These are phyloP conservation scores for Phenganax stokvisi DNA, from an alignment of 92 coral and sea anemone genomes.

Conservation along the genomic window DNA sequence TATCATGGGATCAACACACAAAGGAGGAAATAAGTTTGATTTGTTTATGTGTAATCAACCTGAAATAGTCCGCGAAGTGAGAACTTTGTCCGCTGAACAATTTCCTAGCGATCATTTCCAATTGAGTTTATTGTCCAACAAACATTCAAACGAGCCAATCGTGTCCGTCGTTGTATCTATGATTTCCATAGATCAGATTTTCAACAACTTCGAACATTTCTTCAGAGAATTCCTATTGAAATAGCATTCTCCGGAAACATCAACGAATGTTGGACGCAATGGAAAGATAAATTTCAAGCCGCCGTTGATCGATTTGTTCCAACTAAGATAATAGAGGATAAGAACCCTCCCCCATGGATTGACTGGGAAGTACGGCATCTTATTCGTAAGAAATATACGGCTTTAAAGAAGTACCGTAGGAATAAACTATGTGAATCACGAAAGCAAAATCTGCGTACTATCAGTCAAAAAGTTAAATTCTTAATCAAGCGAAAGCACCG, in stretches of 20 bases:
- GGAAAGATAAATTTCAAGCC: conserved; percentile 42
- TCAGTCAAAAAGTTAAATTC: conserved; percentile 35
- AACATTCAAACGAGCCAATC: conserved; percentile 40
- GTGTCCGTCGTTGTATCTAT: conserved; percentile 33
- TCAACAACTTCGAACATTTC: conserved; percentile 30
- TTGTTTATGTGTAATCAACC: conserved; percentile 42
- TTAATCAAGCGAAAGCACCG: conserved; percentile 40
- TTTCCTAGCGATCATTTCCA: conserved; percentile 44
- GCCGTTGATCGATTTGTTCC: conserved; percentile 49
- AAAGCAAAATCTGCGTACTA: conserved; percentile 42
- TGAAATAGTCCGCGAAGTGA: conserved; percentile 45
- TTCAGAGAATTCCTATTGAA: conserved; percentile 30
- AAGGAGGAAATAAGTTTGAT: conserved; percentile 46
- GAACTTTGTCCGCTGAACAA: conserved; percentile 29
- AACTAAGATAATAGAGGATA: conserved; percentile 40
- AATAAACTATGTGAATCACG: conserved; percentile 45
- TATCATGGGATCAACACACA: conserved; percentile 36
- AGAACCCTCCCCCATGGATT: conserved; percentile 59
- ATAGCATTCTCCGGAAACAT: conserved; percentile 25
- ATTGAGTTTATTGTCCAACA: conserved; percentile 38
- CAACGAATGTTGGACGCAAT: conserved; percentile 35
- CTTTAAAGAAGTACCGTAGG: conserved; percentile 38
- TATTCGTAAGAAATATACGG: conserved; percentile 54
- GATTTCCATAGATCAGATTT: conserved; percentile 29
- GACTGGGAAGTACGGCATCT: conserved; percentile 48